phyloP scores from a whole-genome alignment of 2,888 invertebrate species.

The Drosophila dives region DNA sequence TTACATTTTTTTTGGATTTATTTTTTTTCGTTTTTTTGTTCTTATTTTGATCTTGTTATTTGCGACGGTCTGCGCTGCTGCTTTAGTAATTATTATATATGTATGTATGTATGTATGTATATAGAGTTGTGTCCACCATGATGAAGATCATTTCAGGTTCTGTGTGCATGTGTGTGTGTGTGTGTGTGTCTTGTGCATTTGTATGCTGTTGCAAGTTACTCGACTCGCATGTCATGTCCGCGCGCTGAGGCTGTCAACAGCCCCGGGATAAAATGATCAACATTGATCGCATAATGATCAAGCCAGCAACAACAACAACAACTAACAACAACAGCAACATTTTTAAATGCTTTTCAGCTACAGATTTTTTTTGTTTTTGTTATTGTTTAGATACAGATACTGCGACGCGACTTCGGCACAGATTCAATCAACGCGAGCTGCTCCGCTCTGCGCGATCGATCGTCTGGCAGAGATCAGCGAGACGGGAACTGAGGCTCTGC shows the following conservation, averaged over 20 bases:
- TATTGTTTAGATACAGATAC: neutral
- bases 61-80: conserved; percentile 48
- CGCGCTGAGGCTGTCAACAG: conserved; percentile 84
- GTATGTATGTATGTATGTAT: neutral
- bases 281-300: conserved; percentile 84
- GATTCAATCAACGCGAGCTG: conserved; percentile 56
- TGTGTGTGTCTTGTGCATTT: conserved; percentile 5
- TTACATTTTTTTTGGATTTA: conserved; percentile 21
- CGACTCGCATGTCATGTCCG: conserved; percentile 82
- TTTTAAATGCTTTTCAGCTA: conserved; percentile 67
- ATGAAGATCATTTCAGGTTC: conserved; percentile 73
- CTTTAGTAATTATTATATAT: conserved; percentile 77
- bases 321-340: conserved; percentile 41
- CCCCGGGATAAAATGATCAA: conserved; percentile 84
- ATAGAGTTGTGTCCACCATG: conserved; percentile 65
- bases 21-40: conserved; percentile 19
- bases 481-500: conserved; percentile 26
- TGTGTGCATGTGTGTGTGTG: conserved; percentile 2
- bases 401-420: conserved; percentile 45
- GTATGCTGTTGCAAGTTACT: conserved; percentile 54
- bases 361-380: conserved; percentile 1
- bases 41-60: conserved; percentile 54
- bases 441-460: conserved; percentile 18
- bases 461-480: conserved; percentile 42
- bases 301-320: conserved; percentile 32